A percentile compares a stretch with the other conserved stretches of the same genome.
Conservation (phyloP, 1,140 invertebrate species). For the Psix sp. region DNA sequence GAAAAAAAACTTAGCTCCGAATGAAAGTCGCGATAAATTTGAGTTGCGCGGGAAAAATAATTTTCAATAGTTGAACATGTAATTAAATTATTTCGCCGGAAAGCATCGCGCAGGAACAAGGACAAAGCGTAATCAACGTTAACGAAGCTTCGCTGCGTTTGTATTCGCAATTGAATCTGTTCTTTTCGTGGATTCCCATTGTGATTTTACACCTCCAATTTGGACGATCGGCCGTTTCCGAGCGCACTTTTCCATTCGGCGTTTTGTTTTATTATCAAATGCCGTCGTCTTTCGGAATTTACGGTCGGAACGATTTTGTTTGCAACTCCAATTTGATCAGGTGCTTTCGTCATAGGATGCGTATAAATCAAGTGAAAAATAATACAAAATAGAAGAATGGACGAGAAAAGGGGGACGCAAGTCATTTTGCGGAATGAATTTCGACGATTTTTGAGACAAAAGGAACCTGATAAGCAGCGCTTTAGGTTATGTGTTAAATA, state of each 20-base stretch:
- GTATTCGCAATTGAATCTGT: constrained; percentile 60
- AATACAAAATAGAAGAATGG: neutral
- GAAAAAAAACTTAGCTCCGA: constrained; percentile 25
- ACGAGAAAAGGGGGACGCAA: neutral
- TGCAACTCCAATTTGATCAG: too few relatives aligned
- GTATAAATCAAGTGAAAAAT: too few relatives aligned
- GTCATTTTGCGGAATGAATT: neutral
- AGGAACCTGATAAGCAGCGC: constrained; percentile 31
- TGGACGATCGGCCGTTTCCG: constrained; percentile 41
- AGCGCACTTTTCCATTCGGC: constrained; percentile 33
- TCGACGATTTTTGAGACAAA: constrained; percentile 35
- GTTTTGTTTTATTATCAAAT: constrained; percentile 50
- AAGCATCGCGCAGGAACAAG: constrained; percentile 44
- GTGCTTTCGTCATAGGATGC: too few relatives aligned
- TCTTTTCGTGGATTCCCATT: constrained; percentile 54
- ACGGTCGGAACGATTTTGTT: too few relatives aligned
- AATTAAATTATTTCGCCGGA: constrained; percentile 60
- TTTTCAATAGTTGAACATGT: constrained; percentile 59
- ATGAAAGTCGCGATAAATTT: constrained; percentile 55
- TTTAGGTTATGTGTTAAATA: constrained; percentile 45
- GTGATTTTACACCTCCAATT: constrained; percentile 59
- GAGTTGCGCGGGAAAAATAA: constrained; percentile 47
- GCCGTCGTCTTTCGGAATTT: constrained; percentile 35
- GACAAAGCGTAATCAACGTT: constrained; percentile 60
- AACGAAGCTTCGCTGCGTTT: constrained; percentile 62